Base-by-base conservation (phyloP, 2,888 invertebrate genomes). In the Tubulanus polymorphus region DNA sequence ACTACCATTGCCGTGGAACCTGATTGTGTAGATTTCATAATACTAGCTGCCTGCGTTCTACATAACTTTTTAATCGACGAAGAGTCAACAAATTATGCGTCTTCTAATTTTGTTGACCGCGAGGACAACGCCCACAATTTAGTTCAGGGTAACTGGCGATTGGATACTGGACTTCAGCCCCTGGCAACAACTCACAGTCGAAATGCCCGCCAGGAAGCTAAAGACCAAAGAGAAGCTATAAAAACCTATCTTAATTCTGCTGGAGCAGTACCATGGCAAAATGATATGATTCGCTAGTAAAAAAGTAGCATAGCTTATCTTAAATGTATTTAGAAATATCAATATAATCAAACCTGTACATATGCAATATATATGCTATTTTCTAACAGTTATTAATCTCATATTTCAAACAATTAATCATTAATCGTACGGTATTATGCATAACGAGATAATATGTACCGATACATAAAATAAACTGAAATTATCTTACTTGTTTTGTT, bases 11-110 rank as follows among this genome's bases (percentile, higher is more conserved):
- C n/a, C 6, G 30, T 52, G n/a, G n/a, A 25, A 15, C 52, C 52
- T 12, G 52, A 52, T n/a, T 25, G 28, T 26, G 52, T 52, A 8
- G 29, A 25, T n/a, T 23, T 28, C 41, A n/a, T 51, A n/a, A 41
- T 51, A 18, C 37, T 52, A n/a, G 52, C 52, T 5, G n/a, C 52
- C 41, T 52, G 52, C 29, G 41, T 41, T 45, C 27, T 52, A 23
- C 52, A 52, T 45, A 52, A 52, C 28, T 45, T 45, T 26, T n/a
- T 52, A 28, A 27, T 52, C 12, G 52, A 52, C 12, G 46, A 26
- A 10, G 27, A 52, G 18, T 37, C 35, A 28, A 27, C 20, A 26
- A 37, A 18, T n/a, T 52, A 52, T 46, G 15, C 25, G 25, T 20
- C 3, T 46, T 8, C 15, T 10, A 15, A n/a, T 18, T 23, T 41